Evolutionary conservation across 64 coral and sea anemone genomes (phyloP), one percentile per base, ranked within the genome.

Genomic region (Exaiptasia diaphana): DNA sequence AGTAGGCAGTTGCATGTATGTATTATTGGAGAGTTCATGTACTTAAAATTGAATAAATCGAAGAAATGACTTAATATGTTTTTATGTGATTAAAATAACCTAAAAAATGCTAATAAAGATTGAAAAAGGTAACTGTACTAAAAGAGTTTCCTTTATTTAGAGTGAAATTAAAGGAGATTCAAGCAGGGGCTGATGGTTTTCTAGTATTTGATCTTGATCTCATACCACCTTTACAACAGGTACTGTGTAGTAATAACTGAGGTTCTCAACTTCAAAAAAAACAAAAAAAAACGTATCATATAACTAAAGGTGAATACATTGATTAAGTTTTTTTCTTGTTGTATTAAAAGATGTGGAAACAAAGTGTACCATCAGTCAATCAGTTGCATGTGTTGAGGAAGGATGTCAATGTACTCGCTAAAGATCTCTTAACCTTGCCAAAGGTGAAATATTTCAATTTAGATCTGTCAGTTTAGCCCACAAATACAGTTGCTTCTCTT

Each of bases 181-280:
- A 93, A 59, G 85, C 90, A 46, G 90, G 90, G 78, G 90, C 71
- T 17, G 90, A 93, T 59, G 90, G 90, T 10, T 83, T 88, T 60
- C 53, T 93, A 34, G 90, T 93, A 35, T 93, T 93, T 78, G 90
- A 93, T 71, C 68, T 78, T 23, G 59, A 83, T 61, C 71, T 93
- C 4, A 46, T 93, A 1, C 49, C 31, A 10, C 85, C 85, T 32
- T 60, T 93, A 9, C 69, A 40, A 3, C 30, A 93, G 78, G 90
- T 93, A 25, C 49, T 53, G 49, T n/a, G n/a, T n/a, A 58, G 41
- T 79, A 29, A 23, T 72, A 4, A n/a, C n/a, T n/a, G n/a, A n/a
- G n/a, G n/a, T n/a, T n/a, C n/a, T n/a, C n/a, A n/a, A n/a, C n/a
- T n/a, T n/a, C n/a, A n/a, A n/a, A n/a, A n/a, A n/a, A n/a, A n/a